Conservation (phyloP, 2,888 invertebrate genomes). For the Timema cristinae region DNA sequence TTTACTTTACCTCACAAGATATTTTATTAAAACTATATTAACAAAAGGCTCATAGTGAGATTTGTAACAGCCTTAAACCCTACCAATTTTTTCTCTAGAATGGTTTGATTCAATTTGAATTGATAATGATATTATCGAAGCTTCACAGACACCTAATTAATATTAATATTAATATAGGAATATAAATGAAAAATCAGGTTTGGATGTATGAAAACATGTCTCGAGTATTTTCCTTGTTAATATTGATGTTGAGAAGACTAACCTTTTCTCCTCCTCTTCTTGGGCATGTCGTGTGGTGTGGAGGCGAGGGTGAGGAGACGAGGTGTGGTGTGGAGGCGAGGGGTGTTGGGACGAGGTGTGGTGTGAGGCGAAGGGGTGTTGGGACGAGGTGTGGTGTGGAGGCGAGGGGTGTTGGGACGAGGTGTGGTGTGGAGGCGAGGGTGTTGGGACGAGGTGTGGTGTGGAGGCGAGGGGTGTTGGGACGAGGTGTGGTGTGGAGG, state of each 20-base stretch:
- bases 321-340: no score
- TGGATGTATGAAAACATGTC: neutral
- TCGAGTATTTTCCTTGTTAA: neutral
- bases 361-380: neutral
- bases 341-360: constrained; percentile 26
- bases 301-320: neutral
- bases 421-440: constrained; percentile 33
- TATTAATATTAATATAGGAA: neutral
- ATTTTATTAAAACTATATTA: no score
- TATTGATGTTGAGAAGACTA: constrained; percentile 25
- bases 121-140: no score
- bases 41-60: no score
- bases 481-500: constrained; percentile 32
- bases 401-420: constrained; percentile 35
- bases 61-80: no score
- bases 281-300: constrained; percentile 52
- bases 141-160: neutral
- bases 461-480: constrained; percentile 33
- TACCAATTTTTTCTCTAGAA: no score
- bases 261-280: constrained; percentile 63
- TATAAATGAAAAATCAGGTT: no score
- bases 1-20: no score
- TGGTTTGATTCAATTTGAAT: no score
- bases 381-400: no score
- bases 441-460: constrained; percentile 38